Percentiles rank a stretch among this genome's conserved stretches.
Conservation (phyloP, 2,797 vertebrate species). For the Orestias chungarensis region DNA sequence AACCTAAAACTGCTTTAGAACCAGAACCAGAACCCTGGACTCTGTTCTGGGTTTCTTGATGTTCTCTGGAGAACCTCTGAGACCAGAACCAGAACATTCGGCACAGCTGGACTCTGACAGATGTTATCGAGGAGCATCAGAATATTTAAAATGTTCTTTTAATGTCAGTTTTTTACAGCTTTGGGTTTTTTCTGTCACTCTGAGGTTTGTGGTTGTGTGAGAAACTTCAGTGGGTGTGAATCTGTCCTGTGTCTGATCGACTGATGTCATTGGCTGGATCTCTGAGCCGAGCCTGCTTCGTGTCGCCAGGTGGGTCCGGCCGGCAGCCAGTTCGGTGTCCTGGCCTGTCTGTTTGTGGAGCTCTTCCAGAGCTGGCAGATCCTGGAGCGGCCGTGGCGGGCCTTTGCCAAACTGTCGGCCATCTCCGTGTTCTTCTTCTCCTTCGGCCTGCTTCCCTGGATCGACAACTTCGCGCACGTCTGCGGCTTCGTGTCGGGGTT, state of each 20-base stretch:
- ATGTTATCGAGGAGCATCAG: no score
- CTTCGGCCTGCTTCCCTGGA: constrained; percentile 97
- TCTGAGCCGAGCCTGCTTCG: not conserved
- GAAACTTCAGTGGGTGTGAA: no score
- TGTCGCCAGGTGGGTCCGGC: constrained; percentile 91
- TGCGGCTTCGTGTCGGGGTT: constrained; percentile 95
- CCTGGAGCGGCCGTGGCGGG: constrained; percentile 93
- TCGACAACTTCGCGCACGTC: constrained; percentile 97
- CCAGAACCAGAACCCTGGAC: no score
- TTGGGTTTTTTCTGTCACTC: not conserved
- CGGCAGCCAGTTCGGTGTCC: constrained; percentile 97
- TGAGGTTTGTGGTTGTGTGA: not conserved
- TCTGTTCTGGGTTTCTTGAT: no score
- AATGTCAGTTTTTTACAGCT: not conserved
- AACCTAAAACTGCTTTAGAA: no score
- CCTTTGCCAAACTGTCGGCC: constrained; percentile 91
- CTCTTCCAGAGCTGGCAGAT: constrained; percentile 99
- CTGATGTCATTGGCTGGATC: not conserved
- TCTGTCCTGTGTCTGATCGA: no score
- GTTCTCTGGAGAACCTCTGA: no score
- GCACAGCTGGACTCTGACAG: no score
- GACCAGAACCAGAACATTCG: no score
- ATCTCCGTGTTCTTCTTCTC: constrained; percentile 95
- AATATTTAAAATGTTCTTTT: no score
- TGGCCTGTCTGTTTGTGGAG: constrained; percentile 98